Percentiles rank a stretch among this genome's conserved stretches.
Evolutionary conservation across 2,113 vertebrate genomes (phyloP).

Genomic region (Gallinago jamesoni): DNA sequence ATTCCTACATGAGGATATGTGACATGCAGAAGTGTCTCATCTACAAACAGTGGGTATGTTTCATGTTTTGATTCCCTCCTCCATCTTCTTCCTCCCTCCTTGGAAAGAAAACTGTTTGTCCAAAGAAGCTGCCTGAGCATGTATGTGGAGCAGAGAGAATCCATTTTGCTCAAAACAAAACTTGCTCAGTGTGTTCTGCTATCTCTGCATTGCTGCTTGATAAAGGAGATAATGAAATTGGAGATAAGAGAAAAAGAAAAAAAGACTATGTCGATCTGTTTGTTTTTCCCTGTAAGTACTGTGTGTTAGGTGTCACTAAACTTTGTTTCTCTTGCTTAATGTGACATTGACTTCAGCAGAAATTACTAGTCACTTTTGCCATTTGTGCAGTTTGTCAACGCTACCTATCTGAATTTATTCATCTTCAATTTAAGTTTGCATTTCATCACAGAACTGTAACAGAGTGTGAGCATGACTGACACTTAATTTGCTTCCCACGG

Average conservation of each 20-base stretch:
- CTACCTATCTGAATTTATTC: background rate
- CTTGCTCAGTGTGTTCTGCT: background rate
- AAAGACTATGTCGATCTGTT: background rate
- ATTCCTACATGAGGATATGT: background rate
- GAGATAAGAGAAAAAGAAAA: conserved; percentile 17
- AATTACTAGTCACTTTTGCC: background rate
- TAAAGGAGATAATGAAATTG: conserved; percentile 6
- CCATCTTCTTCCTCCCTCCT: background rate
- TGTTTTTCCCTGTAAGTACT: background rate
- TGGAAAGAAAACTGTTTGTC: background rate
- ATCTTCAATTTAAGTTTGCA: background rate
- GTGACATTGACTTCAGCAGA: background rate
- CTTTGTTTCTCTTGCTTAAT: background rate
- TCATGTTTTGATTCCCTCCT: background rate
- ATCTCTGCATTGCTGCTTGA: background rate
- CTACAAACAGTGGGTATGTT: background rate
- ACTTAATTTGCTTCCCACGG: background rate
- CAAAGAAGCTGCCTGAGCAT: background rate
- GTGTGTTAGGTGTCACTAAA: background rate
- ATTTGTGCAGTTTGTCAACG: background rate
- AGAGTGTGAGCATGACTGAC: background rate
- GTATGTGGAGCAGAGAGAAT: background rate
- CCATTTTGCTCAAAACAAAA: background rate
- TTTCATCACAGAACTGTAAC: background rate
- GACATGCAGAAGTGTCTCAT: background rate